These are phyloP conservation scores for Periophthalmus magnuspinnatus DNA, from an alignment of 2,797 vertebrate species.

Conservation along the genomic window DNA sequence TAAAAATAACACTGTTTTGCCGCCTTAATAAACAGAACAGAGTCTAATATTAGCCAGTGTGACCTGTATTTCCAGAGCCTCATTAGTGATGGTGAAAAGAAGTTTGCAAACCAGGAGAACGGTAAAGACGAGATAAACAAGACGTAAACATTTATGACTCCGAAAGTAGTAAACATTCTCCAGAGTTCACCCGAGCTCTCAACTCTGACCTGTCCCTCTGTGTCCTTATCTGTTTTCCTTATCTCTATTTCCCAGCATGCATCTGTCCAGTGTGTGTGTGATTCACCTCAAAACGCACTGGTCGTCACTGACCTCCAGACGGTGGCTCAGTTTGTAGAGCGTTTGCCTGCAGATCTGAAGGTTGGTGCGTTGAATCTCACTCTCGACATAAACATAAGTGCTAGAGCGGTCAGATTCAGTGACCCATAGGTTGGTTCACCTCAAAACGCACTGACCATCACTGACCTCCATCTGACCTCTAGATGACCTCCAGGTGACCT, in stretches of 20 bases:
- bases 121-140: neutral
- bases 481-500: too few relatives aligned
- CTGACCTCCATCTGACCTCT: neutral
- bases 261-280: neutral
- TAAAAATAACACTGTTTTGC: neutral
- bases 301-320: neutral
- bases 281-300: neutral
- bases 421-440: too few relatives aligned
- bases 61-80: neutral
- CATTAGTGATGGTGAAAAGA: neutral
- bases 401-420: too few relatives aligned
- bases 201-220: neutral
- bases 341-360: too few relatives aligned
- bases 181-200: conserved; percentile 6
- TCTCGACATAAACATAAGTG: too few relatives aligned
- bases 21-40: neutral
- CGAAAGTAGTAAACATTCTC: neutral
- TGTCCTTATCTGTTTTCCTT: neutral
- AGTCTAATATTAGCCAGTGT: neutral
- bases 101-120: neutral
- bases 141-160: conserved; percentile 1
- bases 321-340: too few relatives aligned
- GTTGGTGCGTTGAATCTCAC: too few relatives aligned
- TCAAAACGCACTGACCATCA: neutral
- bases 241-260: neutral